Base-by-base conservation (phyloP, 2,888 invertebrate species). In the Drosophila tanythrix region DNA sequence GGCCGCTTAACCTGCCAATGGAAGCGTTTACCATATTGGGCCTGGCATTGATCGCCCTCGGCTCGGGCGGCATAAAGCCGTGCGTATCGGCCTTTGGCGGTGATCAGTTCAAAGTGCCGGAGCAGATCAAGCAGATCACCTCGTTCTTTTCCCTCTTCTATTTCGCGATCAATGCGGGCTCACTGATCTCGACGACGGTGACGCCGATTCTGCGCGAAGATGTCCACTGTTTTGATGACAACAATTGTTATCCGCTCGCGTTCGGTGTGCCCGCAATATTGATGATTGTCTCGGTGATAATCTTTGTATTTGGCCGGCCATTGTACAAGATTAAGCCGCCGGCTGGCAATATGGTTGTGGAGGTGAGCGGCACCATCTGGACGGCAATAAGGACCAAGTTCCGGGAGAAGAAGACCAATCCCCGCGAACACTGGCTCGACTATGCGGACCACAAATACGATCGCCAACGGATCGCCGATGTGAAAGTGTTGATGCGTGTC, bases 391-490 rank as follows among this genome's bases (percentile, higher is more conserved):
- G 76, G 57, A 91, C 82, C 78, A 94, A 90, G 62, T 90, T 89
- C 48, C 93, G 83, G 46, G 90, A 92, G 50, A 93, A 93, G 57
- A 93, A 92, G 74, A 92, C 90, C 1, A 94, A 94, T 43, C 94
- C 95, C 25, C 94, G 94, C 38, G 94, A 94, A 0, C 98, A 98
- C 90, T 99, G 99, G 98, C 93, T 99, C 74, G 98, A 99, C 91
- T 95, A 97, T 89, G 97, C 98, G 0, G 95, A 96, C 70, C 95
- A 95, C 58, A 94, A 94, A 83, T 98, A 95, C 92, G 96, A 96
- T 58, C 93, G 93, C 40, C 70, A 94, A 53, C 94, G 98, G 81
- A 95, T 98, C 35, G 93, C 94, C 5, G 98, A 98, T 82, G 95
- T 97, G 4, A 97, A 97, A 93, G 94, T 95, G n/a, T 94, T 97